These are phyloP conservation scores for Bujurquina vittata DNA, from an alignment of 2,113 vertebrate genomes.

Conservation along the genomic window DNA sequence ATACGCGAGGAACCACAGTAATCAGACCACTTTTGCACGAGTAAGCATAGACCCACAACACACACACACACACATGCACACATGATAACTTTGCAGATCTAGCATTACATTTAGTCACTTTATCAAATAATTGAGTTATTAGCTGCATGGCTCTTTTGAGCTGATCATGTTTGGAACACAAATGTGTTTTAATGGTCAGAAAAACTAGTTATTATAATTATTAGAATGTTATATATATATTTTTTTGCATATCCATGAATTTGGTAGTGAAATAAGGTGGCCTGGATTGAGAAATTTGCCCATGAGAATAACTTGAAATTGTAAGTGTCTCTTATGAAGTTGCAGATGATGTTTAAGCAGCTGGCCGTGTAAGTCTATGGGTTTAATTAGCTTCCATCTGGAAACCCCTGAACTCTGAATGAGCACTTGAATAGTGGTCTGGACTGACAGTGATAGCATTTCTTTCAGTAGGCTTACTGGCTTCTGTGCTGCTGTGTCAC, in stretches of 20 bases:
- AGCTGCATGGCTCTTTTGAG: not conserved
- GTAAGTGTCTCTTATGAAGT: slow-evolving; percentile 32
- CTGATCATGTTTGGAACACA: not conserved
- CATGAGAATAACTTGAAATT: not conserved
- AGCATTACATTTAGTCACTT: not conserved
- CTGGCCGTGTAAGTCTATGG: slow-evolving; percentile 19
- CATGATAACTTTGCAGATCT: not conserved
- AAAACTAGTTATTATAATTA: no score
- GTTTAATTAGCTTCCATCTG: slow-evolving; percentile 54
- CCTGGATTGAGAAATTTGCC: not conserved
- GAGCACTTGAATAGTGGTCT: slow-evolving; percentile 36
- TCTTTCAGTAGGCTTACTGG: not conserved
- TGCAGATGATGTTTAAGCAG: slow-evolving; percentile 63
- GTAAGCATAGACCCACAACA: slow-evolving; percentile 77
- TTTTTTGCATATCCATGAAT: not conserved
- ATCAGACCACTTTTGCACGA: slow-evolving; percentile 89
- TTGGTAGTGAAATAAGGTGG: not conserved
- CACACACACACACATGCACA: not conserved
- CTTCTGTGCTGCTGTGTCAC: slow-evolving; percentile 11
- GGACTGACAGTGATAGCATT: not conserved
- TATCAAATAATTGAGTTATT: not conserved
- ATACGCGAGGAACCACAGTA: slow-evolving; percentile 84
- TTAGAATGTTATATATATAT: no score
- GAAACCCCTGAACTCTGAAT: slow-evolving; percentile 51
- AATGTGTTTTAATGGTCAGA: no score